Evolutionary conservation across 2,888 invertebrate genomes (phyloP).

Genomic region (Cremastinae sp.): DNA sequence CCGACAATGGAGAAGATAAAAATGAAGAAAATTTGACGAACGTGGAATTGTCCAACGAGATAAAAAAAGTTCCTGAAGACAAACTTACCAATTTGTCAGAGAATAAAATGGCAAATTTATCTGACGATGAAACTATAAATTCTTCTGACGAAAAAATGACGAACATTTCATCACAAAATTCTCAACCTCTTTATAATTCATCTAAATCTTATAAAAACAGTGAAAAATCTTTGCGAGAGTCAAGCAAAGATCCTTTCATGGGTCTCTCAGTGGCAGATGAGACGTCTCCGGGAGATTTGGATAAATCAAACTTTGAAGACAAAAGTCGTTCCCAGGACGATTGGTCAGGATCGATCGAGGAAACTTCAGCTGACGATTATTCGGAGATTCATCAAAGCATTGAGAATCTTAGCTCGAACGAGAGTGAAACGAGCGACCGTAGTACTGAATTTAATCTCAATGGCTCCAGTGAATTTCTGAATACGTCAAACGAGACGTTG

Average conservation of each 20-base stretch:
- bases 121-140: too few relatives aligned
- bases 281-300: neutral
- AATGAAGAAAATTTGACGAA: too few relatives aligned
- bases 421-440: slow-evolving; percentile 10
- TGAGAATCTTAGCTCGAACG: slow-evolving; percentile 26
- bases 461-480: too few relatives aligned
- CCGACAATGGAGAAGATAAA: too few relatives aligned
- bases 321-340: neutral
- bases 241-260: slow-evolving; percentile 15
- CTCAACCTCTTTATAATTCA: neutral
- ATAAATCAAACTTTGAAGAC: neutral
- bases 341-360: slow-evolving; percentile 2
- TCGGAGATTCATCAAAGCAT: neutral
- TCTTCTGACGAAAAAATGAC: too few relatives aligned
- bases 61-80: too few relatives aligned
- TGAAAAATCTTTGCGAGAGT: neutral
- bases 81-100: too few relatives aligned
- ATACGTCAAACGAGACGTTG: too few relatives aligned
- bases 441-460: too few relatives aligned
- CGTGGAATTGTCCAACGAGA: slow-evolving; percentile 3
- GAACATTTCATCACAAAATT: too few relatives aligned
- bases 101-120: too few relatives aligned
- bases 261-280: neutral
- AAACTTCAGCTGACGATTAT: too few relatives aligned
- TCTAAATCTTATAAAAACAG: neutral